phyloP scores from a whole-genome alignment of 2,113 vertebrate genomes.

The Hippolais icterina region DNA sequence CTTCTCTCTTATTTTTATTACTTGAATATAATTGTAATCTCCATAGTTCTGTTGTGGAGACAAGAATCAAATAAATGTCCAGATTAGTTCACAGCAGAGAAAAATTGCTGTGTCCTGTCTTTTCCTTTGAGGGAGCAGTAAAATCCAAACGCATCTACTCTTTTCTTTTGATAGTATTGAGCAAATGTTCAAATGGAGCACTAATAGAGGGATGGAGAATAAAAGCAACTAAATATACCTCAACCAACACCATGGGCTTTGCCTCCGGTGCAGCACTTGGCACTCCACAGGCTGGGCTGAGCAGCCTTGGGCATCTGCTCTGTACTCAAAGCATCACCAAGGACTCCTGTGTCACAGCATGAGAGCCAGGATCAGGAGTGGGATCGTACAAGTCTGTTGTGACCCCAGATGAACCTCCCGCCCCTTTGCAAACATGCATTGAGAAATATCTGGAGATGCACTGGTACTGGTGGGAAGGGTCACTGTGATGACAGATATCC shows the following conservation, averaged over 20 bases:
- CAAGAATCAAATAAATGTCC: not conserved
- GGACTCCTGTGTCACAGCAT: not conserved
- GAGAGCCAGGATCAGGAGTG: fast-evolving
- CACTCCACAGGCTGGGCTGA: not conserved
- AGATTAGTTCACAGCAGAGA: not conserved
- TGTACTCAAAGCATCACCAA: not conserved
- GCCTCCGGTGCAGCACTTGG: not conserved
- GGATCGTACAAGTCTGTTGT: fast-evolving
- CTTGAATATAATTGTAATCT: not conserved
- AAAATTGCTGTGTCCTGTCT: not conserved
- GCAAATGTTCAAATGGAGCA: not conserved
- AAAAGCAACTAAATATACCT: not conserved
- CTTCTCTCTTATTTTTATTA: conserved; percentile 26
- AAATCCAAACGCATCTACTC: not conserved
- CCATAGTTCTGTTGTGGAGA: not conserved
- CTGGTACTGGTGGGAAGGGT: not conserved
- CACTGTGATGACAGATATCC: not conserved
- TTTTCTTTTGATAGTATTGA: not conserved
- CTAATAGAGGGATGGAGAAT: not conserved
- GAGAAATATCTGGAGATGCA: not conserved
- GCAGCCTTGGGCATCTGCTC: not conserved
- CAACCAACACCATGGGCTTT: not conserved
- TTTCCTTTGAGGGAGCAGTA: not conserved
- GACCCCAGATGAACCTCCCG: not conserved
- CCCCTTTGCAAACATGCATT: not conserved